Evolutionary conservation across 2,113 vertebrate genomes (phyloP).

Genomic region (Heloderma charlesbogerti): DNA sequence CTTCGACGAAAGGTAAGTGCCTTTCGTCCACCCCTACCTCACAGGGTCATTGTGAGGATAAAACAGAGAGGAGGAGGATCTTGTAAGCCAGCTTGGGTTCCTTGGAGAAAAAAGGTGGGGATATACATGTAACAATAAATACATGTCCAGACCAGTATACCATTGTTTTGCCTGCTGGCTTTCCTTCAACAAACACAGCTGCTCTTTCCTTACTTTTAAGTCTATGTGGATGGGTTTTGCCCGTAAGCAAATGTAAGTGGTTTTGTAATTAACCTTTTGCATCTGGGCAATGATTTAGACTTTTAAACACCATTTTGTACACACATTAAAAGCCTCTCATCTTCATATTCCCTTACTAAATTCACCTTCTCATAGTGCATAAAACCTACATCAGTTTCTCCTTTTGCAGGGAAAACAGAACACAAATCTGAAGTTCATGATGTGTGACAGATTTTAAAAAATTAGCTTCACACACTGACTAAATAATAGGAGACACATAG

Average conservation of each 20-base stretch:
- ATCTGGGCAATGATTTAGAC: not conserved
- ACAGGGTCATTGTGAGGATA: no score
- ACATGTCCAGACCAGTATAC: not conserved
- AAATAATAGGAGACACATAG: not conserved
- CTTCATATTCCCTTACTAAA: not conserved
- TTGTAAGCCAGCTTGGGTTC: no score
- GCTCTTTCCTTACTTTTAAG: not conserved
- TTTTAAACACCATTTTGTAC: not conserved
- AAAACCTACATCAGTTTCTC: not conserved
- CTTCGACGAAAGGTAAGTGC: no score
- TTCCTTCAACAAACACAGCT: not conserved
- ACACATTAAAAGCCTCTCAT: not conserved
- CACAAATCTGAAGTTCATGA: not conserved
- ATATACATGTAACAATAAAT: no score
- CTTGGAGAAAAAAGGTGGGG: no score
- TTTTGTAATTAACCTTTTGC: not conserved
- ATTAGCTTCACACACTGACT: not conserved
- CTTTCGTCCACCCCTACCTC: no score
- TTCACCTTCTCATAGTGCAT: not conserved
- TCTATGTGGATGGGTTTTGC: not conserved
- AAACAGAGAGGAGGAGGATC: no score
- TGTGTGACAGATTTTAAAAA: accelerated
- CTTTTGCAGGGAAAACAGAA: not conserved
- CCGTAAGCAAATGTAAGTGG: not conserved
- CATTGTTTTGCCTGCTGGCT: not conserved